Evolutionary conservation across 1,140 invertebrate species (phyloP), one percentile per base, ranked within the genome.

Genomic region (Drosophila murphyi): DNA sequence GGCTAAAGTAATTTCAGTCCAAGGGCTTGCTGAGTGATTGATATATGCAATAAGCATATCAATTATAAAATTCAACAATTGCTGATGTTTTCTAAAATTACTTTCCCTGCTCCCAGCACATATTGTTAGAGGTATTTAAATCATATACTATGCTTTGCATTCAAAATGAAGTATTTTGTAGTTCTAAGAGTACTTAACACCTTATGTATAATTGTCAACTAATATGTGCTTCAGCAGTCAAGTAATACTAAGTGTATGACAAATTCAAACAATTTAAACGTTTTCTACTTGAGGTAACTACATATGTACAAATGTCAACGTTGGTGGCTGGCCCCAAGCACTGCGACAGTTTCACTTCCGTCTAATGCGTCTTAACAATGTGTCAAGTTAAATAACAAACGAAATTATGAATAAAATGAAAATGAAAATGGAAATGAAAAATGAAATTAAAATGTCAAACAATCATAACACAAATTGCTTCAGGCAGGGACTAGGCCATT

Each of bases 1-100:
- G 82, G 82, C 56, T 78, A 75, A 62, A 56, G 32, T 45, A 62
- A 85, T 77, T 77, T 34, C 50, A 76, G 51, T 64, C 43, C 63
- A 73, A 72, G 63, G 57, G 60, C 51, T 41, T 12, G 57, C 39
- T 20, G 39, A n/a, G 5, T 52, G 56, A 69, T 55, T 56, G 37
- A 56, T 56, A 8, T 12, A 28, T 5, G 20, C 20, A 20, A 20
- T 20, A 20, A 20, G 20, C 20, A 20, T 56, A 31, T 31, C 3
- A 29, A 37, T 41, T 29, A 41, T 31, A 3, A 5, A 10, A 29
- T 10, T 8, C 20, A 20, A 20, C 34, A 34, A 34, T 34, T 34
- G 34, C 5, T 34, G 34, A 34, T 34, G 34, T 4, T 34, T 34
- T 34, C 5, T 5, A 34, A 5, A 2, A 34, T 5, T 34, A 34